Evolutionary conservation across 1,140 invertebrate species (phyloP).

Genomic region (Archivesica marissinica): DNA sequence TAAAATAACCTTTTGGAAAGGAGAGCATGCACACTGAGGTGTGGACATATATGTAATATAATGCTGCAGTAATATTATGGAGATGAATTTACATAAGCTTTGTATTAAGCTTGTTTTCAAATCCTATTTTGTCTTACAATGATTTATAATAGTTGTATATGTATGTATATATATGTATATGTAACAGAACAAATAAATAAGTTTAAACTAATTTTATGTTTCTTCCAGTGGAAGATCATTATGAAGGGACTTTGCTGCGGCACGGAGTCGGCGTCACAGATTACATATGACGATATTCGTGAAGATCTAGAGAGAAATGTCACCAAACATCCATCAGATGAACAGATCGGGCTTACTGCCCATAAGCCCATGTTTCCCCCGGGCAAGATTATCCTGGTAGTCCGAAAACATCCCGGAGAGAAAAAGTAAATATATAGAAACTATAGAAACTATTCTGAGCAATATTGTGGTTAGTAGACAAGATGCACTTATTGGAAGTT

Average conservation of each 20-base stretch:
- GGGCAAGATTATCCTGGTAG: conserved; percentile 94
- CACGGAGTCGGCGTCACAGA: conserved; percentile 82
- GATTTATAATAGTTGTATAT: no score
- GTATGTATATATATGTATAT: no score
- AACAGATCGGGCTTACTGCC: conserved; percentile 87
- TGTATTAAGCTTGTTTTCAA: no score
- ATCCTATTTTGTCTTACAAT: neutral
- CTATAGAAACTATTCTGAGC: no score
- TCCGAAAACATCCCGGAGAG: conserved; percentile 93
- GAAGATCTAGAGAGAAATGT: conserved; percentile 75
- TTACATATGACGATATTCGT: conserved; percentile 86
- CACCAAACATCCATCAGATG: conserved; percentile 87
- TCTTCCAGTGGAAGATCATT: conserved; percentile 94
- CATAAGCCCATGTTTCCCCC: conserved; percentile 92
- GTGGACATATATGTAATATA: neutral
- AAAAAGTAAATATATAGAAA: conserved; percentile 89
- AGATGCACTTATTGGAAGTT: no score
- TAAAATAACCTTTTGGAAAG: neutral
- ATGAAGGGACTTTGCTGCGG: conserved; percentile 92
- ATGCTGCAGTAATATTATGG: neutral
- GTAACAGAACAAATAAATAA: no score
- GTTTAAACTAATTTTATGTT: conserved; percentile 11
- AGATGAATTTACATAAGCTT: no score
- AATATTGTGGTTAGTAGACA: no score
- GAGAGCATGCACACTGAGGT: neutral